phyloP scores from a whole-genome alignment of 2,113 vertebrate species.

The Falcunculus frontatus region DNA sequence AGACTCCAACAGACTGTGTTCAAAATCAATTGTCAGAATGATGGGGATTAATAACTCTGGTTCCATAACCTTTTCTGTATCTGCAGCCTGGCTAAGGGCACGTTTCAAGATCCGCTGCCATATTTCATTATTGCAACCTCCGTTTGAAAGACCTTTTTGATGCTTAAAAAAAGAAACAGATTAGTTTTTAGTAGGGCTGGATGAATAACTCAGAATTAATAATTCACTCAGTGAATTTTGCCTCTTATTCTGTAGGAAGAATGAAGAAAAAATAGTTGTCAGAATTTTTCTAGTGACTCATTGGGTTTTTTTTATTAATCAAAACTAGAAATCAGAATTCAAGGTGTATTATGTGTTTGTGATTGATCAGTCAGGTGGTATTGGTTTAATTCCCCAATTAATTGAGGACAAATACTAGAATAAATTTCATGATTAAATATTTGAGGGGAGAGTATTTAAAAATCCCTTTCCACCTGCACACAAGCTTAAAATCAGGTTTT shows the following conservation, averaged over 20 bases:
- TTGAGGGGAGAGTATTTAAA: neutral
- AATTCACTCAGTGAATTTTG: conserved; percentile 28
- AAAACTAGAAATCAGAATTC: neutral
- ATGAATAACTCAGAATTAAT: conserved; percentile 57
- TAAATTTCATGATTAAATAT: neutral
- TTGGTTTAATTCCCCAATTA: neutral
- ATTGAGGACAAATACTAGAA: neutral
- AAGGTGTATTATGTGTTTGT: neutral
- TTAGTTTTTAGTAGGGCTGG: conserved; percentile 43
- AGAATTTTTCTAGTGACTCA: neutral
- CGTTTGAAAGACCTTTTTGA: conserved; percentile 44
- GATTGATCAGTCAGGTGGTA: neutral
- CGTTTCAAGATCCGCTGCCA: conserved; percentile 46
- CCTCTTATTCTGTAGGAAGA: neutral
- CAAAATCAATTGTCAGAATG: conserved; percentile 70
- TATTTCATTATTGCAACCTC: conserved; percentile 68
- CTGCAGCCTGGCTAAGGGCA: conserved; percentile 23
- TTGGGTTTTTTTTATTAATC: neutral
- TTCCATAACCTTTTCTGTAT: conserved; percentile 57
- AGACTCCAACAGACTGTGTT: conserved; percentile 62
- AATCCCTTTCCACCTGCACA: neutral
- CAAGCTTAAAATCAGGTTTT: neutral
- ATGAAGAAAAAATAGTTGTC: neutral
- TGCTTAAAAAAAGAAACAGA: conserved; percentile 18
- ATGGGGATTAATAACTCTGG: conserved; percentile 72